phyloP scores from a whole-genome alignment of 2,113 vertebrate species.

The Gallinago jamesoni region DNA sequence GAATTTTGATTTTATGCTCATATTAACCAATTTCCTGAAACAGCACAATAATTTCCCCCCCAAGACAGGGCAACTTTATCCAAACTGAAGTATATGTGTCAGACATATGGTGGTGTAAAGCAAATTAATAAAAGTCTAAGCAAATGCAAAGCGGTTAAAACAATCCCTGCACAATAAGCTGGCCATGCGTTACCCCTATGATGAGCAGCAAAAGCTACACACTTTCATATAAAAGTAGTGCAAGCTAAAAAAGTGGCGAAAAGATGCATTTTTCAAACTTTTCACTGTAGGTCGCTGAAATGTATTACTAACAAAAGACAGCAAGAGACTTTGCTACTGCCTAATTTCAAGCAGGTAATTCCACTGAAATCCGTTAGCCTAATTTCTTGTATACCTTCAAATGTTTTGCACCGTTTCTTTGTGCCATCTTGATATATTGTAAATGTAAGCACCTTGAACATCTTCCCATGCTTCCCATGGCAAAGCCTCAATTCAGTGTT shows the following conservation, averaged over 20 bases:
- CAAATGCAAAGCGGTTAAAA: background rate
- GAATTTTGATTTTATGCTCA: background rate
- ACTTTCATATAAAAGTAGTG: background rate
- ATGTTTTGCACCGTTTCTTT: background rate
- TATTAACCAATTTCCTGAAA: background rate
- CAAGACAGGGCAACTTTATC: background rate
- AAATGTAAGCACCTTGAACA: background rate
- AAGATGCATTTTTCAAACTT: background rate
- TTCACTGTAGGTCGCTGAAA: background rate
- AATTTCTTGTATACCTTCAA: background rate
- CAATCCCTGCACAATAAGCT: background rate
- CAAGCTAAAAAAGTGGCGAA: background rate
- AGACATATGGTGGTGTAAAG: background rate
- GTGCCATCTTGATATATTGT: background rate
- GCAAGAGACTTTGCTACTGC: background rate
- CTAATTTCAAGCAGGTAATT: background rate
- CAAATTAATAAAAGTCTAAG: background rate
- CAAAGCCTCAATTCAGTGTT: background rate
- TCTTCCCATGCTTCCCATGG: background rate
- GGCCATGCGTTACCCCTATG: background rate
- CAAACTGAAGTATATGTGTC: background rate
- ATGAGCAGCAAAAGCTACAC: background rate
- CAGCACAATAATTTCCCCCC: too few relatives aligned
- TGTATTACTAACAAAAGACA: background rate
- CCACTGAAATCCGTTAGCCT: background rate